These are phyloP conservation scores for Tineola bisselliella DNA, from an alignment of 2,888 invertebrate species.

Conservation along the genomic window DNA sequence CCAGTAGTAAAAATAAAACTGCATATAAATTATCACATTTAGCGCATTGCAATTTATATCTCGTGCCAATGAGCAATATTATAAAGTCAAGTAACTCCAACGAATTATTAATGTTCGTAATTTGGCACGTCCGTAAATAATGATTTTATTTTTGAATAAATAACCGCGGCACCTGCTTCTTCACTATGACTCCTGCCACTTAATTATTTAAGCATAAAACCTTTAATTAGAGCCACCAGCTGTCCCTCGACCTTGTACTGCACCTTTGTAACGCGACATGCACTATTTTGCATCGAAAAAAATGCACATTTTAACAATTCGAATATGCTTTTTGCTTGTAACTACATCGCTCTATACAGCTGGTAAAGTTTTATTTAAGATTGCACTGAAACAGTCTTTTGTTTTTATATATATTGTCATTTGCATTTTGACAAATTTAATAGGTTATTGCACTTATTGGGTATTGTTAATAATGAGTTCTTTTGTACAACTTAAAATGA, in stretches of 20 bases:
- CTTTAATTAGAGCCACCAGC: constrained; percentile 61
- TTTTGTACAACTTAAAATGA: too few relatives aligned
- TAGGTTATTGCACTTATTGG: too few relatives aligned
- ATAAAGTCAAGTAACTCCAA: constrained; percentile 22
- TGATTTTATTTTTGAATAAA: constrained; percentile 58
- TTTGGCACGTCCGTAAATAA: constrained; percentile 58
- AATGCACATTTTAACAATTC: constrained; percentile 44
- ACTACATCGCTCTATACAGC: background rate
- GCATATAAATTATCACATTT: too few relatives aligned
- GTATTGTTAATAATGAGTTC: too few relatives aligned
- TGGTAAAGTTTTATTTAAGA: background rate
- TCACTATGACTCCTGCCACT: constrained; percentile 33
- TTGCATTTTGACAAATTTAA: too few relatives aligned
- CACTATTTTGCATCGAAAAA: constrained; percentile 57
- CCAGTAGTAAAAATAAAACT: too few relatives aligned
- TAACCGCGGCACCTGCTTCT: constrained; percentile 43
- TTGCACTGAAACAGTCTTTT: background rate
- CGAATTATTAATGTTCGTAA: constrained; percentile 43
- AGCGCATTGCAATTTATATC: constrained; percentile 15
- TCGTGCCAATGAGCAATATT: constrained; percentile 27
- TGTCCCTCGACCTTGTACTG: constrained; percentile 52
- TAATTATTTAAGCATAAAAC: constrained; percentile 66
- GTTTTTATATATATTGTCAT: too few relatives aligned
- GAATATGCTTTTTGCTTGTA: constrained; percentile 19
- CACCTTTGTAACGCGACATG: constrained; percentile 58